Evolutionary conservation across 2,888 invertebrate genomes (phyloP).

Genomic region (Luperina testacea): DNA sequence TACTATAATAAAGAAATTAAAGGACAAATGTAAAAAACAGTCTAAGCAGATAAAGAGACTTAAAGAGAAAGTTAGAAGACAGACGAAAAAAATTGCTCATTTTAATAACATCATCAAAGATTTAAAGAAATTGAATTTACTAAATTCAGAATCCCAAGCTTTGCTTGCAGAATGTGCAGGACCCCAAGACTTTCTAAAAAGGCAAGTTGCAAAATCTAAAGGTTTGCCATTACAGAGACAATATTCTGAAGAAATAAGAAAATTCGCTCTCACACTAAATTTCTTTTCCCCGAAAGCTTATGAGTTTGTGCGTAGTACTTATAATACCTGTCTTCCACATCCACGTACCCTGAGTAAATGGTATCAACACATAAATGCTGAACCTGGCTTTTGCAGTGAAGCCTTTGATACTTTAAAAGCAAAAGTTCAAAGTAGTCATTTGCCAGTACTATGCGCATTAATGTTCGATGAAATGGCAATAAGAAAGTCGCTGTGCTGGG

Average conservation of each 20-base stretch:
- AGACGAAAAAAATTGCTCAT: not conserved
- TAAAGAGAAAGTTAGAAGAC: constrained; percentile 12
- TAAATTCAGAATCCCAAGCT: not conserved
- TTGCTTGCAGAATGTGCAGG: constrained; percentile 10
- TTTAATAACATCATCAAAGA: not conserved
- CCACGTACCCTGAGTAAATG: constrained; percentile 8
- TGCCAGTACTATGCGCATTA: constrained; percentile 13
- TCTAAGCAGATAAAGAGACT: not conserved
- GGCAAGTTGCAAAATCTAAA: constrained; percentile 7
- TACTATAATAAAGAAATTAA: too few species aligned
- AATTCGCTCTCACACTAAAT: not conserved
- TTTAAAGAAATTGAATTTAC: constrained; percentile 1
- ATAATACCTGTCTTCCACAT: constrained; percentile 7
- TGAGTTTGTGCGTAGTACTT: constrained; percentile 5
- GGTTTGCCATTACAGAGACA: constrained; percentile 14
- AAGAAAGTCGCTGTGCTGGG: constrained; percentile 12
- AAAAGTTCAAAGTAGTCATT: constrained; percentile 3
- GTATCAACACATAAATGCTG: constrained; percentile 16
- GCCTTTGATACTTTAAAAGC: constrained; percentile 20
- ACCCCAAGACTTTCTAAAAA: constrained; percentile 2
- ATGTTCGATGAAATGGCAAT: constrained; percentile 28
- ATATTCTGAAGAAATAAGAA: constrained; percentile 23
- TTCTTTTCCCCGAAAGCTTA: constrained; percentile 10
- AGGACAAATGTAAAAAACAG: constrained; percentile 15
- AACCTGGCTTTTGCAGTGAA: constrained; percentile 19